Evolutionary conservation across 2,888 invertebrate genomes (phyloP).

Genomic region (Noctuana brunneofusca): DNA sequence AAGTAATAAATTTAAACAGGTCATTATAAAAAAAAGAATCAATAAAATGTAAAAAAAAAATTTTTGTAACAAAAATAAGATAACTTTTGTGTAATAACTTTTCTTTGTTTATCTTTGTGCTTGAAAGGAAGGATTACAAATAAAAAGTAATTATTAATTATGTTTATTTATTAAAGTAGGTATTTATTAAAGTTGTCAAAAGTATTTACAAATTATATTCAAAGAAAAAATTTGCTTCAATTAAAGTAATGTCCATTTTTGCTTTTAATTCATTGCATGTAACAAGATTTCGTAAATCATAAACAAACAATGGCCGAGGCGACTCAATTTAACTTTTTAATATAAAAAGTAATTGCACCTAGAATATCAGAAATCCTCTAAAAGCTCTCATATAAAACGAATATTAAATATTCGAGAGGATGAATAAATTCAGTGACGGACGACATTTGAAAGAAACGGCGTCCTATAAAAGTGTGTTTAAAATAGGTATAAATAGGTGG

Average conservation of each 20-base stretch:
- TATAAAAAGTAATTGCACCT: neutral
- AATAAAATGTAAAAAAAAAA: no score
- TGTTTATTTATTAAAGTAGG: no score
- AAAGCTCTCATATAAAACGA: constrained; percentile 27
- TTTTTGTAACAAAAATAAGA: no score
- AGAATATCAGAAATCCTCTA: constrained; percentile 16
- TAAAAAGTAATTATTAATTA: no score
- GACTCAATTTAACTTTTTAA: neutral
- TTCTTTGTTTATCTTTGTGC: no score
- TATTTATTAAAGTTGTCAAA: no score
- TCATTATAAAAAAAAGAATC: no score
- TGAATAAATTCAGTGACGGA: constrained; percentile 34
- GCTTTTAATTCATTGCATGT: neutral
- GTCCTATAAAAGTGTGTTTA: constrained; percentile 17
- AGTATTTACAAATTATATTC: no score
- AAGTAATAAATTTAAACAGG: neutral
- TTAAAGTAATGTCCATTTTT: neutral
- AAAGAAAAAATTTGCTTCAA: neutral
- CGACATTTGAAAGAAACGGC: constrained; percentile 28
- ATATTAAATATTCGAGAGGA: constrained; percentile 30
- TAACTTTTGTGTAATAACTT: no score
- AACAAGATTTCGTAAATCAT: no score
- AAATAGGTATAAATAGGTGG: no score
- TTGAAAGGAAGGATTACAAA: no score
- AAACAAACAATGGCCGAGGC: neutral